A percentile compares a stretch with the other conserved stretches of the same genome.
These are phyloP conservation scores for Epinephelus malabaricus DNA, from an alignment of 2,797 vertebrate species.

Conservation along the genomic window DNA sequence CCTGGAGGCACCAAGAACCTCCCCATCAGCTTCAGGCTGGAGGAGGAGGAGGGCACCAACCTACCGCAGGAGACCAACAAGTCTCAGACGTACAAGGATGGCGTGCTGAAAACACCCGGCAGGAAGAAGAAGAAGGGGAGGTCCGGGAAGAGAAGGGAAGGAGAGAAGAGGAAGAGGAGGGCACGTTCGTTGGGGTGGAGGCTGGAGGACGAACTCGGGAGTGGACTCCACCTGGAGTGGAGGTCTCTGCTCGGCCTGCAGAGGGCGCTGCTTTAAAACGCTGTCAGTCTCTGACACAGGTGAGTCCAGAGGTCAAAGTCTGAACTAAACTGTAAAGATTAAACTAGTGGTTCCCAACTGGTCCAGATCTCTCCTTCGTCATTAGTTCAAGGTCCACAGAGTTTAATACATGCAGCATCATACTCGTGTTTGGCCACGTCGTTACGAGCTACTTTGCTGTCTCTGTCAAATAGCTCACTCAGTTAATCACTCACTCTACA, in stretches of 20 bases:
- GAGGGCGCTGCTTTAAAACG: slow-evolving; percentile 81
- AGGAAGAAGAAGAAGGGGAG: slow-evolving; percentile 94
- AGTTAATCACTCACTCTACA: no score
- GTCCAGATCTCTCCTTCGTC: no score
- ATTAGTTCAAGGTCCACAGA: no score
- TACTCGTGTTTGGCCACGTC: no score
- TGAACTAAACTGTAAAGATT: no score
- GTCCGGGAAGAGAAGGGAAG: slow-evolving; percentile 92
- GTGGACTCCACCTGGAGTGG: slow-evolving; percentile 79
- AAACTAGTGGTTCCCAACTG: no score
- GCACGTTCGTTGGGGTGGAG: slow-evolving; percentile 83
- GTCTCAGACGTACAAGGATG: slow-evolving; percentile 91
- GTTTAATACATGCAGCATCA: no score
- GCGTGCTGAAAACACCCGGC: slow-evolving; percentile 84
- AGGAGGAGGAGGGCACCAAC: slow-evolving; percentile 91
- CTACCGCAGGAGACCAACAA: slow-evolving; percentile 97
- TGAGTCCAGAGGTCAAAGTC: slow-evolving; percentile 52
- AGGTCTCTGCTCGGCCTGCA: slow-evolving; percentile 74
- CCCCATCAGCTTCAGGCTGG: slow-evolving; percentile 84
- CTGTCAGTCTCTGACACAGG: slow-evolving; percentile 88
- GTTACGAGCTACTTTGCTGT: no score
- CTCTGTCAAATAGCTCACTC: no score
- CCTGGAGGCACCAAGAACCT: slow-evolving; percentile 93
- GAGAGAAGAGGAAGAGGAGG: slow-evolving; percentile 93
- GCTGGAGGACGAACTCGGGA: slow-evolving; percentile 63